Percentiles rank a stretch among this genome's conserved stretches.
phyloP scores from a whole-genome alignment of 1,140 invertebrate species.

The Zaprionus davidi region DNA sequence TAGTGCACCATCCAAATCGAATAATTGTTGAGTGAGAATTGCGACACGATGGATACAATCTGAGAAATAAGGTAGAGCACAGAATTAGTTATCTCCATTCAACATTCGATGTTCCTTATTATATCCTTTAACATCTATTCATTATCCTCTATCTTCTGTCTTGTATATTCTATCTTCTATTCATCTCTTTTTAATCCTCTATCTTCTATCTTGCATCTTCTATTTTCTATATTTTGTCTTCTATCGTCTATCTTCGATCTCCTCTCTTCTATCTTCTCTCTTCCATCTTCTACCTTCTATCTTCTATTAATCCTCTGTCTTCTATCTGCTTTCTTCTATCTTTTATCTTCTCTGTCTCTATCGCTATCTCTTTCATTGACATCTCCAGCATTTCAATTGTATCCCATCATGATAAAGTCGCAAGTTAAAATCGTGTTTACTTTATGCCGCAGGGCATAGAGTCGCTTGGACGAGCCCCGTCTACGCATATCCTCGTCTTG shows the following conservation, averaged over 20 bases:
- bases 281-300: too few relatives aligned
- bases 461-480: constrained; percentile 42
- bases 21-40: not conserved
- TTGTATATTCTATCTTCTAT: too few relatives aligned
- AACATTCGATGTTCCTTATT: too few relatives aligned
- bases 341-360: not conserved
- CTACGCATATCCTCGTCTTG: constrained; percentile 16
- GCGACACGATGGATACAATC: not conserved
- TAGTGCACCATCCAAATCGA: not conserved
- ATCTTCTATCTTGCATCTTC: too few relatives aligned
- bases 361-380: not conserved
- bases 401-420: not conserved
- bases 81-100: not conserved
- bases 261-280: too few relatives aligned
- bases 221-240: too few relatives aligned
- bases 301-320: too few relatives aligned
- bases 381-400: not conserved
- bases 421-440: constrained; percentile 52
- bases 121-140: too few relatives aligned
- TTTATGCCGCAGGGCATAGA: constrained; percentile 63
- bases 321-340: not conserved
- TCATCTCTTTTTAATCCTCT: too few relatives aligned
- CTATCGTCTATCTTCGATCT: too few relatives aligned
- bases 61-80: not conserved
- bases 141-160: too few relatives aligned